A percentile compares a stretch with the other conserved stretches of the same genome.
phyloP scores from a whole-genome alignment of 2,113 vertebrate genomes.

The Leptosomus discolor region DNA sequence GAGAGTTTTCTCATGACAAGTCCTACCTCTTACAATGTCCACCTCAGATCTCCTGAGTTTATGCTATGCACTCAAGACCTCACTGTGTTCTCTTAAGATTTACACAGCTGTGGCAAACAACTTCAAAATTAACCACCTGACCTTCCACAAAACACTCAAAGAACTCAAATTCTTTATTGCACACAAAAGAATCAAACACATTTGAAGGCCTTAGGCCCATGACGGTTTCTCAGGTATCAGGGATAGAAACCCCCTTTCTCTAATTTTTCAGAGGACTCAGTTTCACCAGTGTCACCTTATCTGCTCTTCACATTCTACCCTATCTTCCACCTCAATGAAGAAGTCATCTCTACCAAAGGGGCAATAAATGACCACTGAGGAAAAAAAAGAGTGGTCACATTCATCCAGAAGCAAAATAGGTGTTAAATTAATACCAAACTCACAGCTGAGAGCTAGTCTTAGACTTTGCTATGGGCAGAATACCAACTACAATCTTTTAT shows the following conservation, averaged over 20 bases:
- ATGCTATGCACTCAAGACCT: neutral
- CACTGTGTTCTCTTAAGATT: neutral
- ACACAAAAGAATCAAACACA: constrained; percentile 19
- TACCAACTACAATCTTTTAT: neutral
- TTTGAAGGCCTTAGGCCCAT: neutral
- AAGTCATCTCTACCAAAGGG: neutral
- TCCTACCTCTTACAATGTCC: neutral
- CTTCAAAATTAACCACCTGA: constrained; percentile 31
- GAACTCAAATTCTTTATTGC: neutral
- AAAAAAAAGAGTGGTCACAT: neutral
- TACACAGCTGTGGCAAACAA: constrained; percentile 42
- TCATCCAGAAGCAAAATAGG: neutral
- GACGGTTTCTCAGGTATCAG: neutral
- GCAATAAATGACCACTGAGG: neutral
- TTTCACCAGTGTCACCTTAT: neutral
- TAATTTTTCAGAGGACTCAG: neutral
- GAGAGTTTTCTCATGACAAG: neutral
- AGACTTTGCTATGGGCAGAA: neutral
- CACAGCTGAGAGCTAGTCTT: neutral
- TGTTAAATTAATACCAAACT: neutral
- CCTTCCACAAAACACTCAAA: constrained; percentile 10
- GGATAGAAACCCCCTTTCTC: neutral
- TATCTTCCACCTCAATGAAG: neutral
- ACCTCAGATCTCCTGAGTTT: neutral
- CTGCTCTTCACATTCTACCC: neutral